Percentiles rank a stretch among this genome's conserved stretches.
These are phyloP conservation scores for Hystrix cristata DNA, from an alignment of 2,113 vertebrate genomes.

Conservation along the genomic window DNA sequence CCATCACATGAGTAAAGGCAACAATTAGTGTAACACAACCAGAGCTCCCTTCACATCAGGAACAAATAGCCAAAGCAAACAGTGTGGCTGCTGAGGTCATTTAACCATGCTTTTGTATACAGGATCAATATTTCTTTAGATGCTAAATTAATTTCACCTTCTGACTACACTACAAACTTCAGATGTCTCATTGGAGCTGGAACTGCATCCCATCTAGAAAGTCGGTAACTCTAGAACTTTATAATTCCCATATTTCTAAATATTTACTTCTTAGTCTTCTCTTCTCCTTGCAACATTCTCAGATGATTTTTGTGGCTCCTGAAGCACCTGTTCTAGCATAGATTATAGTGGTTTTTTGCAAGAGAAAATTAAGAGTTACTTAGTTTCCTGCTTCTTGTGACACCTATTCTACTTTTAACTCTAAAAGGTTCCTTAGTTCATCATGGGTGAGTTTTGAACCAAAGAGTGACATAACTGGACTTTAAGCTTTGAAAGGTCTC, in stretches of 20 bases:
- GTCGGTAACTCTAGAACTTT: neutral
- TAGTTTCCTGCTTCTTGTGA: neutral
- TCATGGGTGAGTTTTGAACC: neutral
- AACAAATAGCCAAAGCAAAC: neutral
- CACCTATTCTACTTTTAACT: neutral
- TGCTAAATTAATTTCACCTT: constrained; percentile 45
- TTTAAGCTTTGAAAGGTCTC: neutral
- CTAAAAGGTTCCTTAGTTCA: neutral
- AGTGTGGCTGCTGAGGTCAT: neutral
- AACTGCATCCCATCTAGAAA: neutral
- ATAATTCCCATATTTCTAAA: neutral
- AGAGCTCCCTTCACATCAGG: neutral
- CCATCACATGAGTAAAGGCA: neutral
- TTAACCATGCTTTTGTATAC: neutral
- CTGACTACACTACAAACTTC: neutral
- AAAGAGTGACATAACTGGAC: neutral
- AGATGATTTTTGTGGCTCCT: neutral
- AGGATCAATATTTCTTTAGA: neutral
- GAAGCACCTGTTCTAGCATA: neutral
- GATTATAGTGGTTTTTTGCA: neutral
- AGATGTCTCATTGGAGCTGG: neutral
- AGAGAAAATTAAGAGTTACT: neutral
- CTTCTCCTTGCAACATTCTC: neutral
- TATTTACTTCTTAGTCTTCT: neutral
- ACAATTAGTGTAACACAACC: neutral